Evolutionary conservation across 2,113 vertebrate species (phyloP).

Genomic region (Drymodes brunneopygia): DNA sequence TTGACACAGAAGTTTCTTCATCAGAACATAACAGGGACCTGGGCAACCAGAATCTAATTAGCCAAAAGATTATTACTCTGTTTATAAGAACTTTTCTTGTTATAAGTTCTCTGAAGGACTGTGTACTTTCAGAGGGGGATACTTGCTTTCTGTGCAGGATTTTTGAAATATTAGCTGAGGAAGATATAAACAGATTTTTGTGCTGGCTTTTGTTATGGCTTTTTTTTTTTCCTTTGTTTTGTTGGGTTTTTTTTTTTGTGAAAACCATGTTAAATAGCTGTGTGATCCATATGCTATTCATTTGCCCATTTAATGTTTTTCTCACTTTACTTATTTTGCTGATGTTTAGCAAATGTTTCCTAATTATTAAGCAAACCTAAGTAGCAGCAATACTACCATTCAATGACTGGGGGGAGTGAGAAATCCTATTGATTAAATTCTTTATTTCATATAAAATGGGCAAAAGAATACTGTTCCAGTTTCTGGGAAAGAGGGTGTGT

Average conservation of each 20-base stretch:
- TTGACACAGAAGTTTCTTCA: not conserved
- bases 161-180: not conserved
- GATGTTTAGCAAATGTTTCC: not conserved
- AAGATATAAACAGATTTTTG: not conserved
- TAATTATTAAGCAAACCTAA: not conserved
- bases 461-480: not conserved
- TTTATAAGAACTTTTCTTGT: not conserved
- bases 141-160: not conserved
- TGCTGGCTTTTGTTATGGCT: not conserved
- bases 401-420: not conserved
- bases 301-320: not conserved
- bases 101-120: not conserved
- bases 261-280: not conserved
- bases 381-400: not conserved
- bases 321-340: not conserved
- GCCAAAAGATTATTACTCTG: not conserved
- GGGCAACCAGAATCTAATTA: not conserved
- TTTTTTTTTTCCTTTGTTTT: not conserved
- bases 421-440: not conserved
- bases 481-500: accelerated
- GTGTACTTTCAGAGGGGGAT: not conserved
- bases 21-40: not conserved
- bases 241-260: not conserved
- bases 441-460: not conserved
- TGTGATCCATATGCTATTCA: not conserved